These are phyloP conservation scores for Aphyosemion australe DNA, from an alignment of 2,113 vertebrate genomes.

Conservation along the genomic window DNA sequence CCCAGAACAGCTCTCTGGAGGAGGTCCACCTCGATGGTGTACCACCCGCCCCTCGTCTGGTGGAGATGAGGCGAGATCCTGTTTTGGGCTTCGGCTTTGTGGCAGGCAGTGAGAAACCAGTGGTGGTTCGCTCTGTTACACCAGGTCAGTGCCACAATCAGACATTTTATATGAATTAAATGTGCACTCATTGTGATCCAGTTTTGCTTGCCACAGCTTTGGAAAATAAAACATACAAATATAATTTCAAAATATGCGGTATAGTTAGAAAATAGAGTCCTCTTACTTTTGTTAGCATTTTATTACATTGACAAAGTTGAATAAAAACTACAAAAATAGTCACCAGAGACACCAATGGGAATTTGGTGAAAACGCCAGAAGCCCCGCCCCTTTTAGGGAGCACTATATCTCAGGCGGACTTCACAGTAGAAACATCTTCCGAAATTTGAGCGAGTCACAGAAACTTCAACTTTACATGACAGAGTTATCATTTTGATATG, in stretches of 20 bases:
- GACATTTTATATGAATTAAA: background rate
- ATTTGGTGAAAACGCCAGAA: background rate
- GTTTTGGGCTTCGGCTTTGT: conserved; percentile 97
- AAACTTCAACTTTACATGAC: background rate
- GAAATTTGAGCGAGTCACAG: background rate
- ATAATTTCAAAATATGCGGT: no score
- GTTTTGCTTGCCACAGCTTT: no score
- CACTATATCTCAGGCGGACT: no score
- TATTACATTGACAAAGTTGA: no score
- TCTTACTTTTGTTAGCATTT: no score
- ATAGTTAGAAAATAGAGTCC: no score
- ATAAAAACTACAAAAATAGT: no score
- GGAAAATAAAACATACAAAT: background rate
- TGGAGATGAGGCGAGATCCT: conserved; percentile 96
- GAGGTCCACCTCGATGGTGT: conserved; percentile 90
- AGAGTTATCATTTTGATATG: no score
- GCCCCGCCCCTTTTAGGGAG: no score
- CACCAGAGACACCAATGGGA: no score
- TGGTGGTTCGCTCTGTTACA: conserved; percentile 96
- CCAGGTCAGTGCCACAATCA: conserved; percentile 80
- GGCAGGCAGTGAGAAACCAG: conserved; percentile 96
- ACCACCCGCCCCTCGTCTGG: conserved; percentile 88
- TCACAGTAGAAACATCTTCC: no score
- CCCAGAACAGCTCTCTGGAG: conserved; percentile 90
- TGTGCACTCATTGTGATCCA: no score